Conservation (phyloP, 30 jellyfish, hydroid and myxozoan species). For the Sanderia malayensis region DNA sequence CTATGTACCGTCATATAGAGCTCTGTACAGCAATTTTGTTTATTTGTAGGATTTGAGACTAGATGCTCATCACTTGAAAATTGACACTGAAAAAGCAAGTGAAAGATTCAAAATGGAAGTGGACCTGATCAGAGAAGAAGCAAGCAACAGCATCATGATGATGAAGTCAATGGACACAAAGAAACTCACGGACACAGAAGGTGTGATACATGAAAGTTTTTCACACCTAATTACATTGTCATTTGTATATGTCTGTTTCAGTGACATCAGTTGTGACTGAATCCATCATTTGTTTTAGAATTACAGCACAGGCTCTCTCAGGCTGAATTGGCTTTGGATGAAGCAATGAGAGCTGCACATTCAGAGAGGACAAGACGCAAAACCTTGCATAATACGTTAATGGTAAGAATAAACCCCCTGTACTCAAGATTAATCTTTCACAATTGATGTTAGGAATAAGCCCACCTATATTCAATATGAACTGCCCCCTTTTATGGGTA, state of each 20-base stretch:
- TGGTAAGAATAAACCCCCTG: constrained; percentile 34
- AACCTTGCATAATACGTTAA: constrained; percentile 72
- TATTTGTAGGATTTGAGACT: constrained; percentile 37
- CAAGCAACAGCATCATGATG: constrained; percentile 26
- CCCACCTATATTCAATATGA: too few relatives aligned
- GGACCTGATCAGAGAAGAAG: constrained; percentile 18
- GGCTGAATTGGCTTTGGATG: constrained; percentile 79
- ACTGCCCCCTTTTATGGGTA: too few relatives aligned
- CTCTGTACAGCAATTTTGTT: neutral
- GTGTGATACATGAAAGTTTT: too few relatives aligned
- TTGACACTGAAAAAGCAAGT: constrained; percentile 43
- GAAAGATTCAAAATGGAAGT: constrained; percentile 35
- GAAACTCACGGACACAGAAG: constrained; percentile 61
- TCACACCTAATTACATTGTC: too few relatives aligned
- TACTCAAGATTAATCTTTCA: neutral
- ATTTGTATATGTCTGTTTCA: too few relatives aligned
- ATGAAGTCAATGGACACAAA: constrained; percentile 42
- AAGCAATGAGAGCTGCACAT: constrained; percentile 61
- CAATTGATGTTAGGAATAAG: too few relatives aligned
- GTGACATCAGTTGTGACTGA: too few relatives aligned
- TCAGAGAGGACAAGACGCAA: constrained; percentile 66
- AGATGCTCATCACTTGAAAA: constrained; percentile 36
- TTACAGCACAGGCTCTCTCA: constrained; percentile 59
- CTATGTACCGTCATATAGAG: too few relatives aligned
- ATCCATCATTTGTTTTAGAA: constrained; percentile 50